These are phyloP conservation scores for Urechis unicinctus DNA, from an alignment of 2,888 invertebrate genomes.

Conservation along the genomic window DNA sequence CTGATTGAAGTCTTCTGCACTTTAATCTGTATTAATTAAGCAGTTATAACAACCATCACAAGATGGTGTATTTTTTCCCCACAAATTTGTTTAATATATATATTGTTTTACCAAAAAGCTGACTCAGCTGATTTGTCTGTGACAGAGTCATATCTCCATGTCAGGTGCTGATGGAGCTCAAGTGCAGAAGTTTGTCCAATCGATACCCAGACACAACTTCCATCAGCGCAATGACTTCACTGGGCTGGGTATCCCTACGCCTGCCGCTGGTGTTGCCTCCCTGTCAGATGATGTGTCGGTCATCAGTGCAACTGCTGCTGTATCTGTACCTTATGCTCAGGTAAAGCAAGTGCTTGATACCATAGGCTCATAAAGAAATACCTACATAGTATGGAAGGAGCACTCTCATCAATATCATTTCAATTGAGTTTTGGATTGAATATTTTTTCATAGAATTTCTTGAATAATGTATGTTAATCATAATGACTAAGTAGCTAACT, in stretches of 20 bases:
- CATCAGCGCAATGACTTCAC: slow-evolving; percentile 43
- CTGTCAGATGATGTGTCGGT: slow-evolving; percentile 41
- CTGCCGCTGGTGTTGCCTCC: slow-evolving; percentile 30
- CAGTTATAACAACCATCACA: no score
- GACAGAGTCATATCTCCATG: slow-evolving; percentile 28
- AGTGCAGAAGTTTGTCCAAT: slow-evolving; percentile 34
- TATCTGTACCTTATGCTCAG: slow-evolving; percentile 40
- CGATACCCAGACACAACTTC: slow-evolving; percentile 28
- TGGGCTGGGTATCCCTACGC: slow-evolving; percentile 32
- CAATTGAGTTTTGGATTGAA: no score
- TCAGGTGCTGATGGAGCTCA: slow-evolving; percentile 33
- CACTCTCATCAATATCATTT: not conserved
- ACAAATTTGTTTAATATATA: not conserved
- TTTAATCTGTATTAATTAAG: no score
- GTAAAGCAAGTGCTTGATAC: slow-evolving; percentile 26
- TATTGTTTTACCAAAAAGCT: no score
- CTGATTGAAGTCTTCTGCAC: no score
- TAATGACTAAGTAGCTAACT: no score
- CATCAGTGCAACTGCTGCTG: slow-evolving; percentile 44
- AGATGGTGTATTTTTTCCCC: no score
- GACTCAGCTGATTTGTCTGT: no score
- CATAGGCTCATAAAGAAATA: no score
- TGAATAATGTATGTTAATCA: no score
- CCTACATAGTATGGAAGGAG: no score
- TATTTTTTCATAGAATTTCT: no score